phyloP scores from a whole-genome alignment of 2,888 invertebrate genomes.

The Charanyca ferruginea region DNA sequence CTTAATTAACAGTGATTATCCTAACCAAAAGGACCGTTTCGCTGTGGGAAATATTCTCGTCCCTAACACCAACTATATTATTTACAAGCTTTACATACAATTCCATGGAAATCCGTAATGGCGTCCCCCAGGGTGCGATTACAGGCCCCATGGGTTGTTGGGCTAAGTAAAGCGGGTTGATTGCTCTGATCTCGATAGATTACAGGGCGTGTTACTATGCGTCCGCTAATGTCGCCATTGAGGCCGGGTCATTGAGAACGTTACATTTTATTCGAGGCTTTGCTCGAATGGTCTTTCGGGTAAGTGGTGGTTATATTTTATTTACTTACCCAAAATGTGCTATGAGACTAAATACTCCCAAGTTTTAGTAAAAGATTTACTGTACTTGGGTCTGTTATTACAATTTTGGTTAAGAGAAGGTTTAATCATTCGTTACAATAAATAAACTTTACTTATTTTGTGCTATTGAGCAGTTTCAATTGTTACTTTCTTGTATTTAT shows the following conservation, averaged over 20 bases:
- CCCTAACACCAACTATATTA: conserved; percentile 10
- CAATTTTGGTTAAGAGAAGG: background rate
- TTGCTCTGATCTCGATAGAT: conserved; percentile 55
- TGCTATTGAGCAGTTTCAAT: conserved; percentile 1
- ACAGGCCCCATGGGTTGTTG: conserved; percentile 46
- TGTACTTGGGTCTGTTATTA: conserved; percentile 1
- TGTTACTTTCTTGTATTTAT: conserved; percentile 2
- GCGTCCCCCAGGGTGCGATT: conserved; percentile 56
- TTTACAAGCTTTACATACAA: conserved; percentile 21
- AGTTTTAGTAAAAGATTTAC: background rate
- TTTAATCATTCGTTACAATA: background rate
- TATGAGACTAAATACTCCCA: background rate
- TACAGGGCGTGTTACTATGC: conserved; percentile 47
- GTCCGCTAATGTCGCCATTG: conserved; percentile 61
- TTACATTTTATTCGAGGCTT: conserved; percentile 66
- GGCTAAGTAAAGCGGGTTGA: conserved; percentile 52
- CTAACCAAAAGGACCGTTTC: background rate
- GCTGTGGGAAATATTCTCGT: background rate
- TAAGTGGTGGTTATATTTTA: conserved; percentile 58
- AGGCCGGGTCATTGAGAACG: conserved; percentile 54
- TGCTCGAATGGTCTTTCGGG: conserved; percentile 42
- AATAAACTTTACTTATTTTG: background rate
- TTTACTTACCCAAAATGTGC: conserved; percentile 23
- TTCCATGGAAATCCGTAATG: conserved; percentile 36
- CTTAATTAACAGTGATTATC: background rate